Evolutionary conservation across 2,113 vertebrate genomes (phyloP), one percentile per base, ranked within the genome.

Genomic region (Indri indri): DNA sequence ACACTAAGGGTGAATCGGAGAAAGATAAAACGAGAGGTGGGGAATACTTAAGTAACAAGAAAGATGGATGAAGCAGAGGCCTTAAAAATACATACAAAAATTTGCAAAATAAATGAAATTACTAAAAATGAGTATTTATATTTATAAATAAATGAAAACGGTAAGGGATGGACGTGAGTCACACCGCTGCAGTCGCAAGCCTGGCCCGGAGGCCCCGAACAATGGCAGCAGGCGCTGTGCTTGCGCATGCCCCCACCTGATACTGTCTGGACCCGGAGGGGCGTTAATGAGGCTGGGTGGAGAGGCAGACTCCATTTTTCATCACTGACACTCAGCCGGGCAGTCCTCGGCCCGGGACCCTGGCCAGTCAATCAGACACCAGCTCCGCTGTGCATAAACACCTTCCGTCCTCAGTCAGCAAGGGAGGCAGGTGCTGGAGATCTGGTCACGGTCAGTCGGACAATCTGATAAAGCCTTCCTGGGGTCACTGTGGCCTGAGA

Each of bases 381-480:
- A 16, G 91, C 94, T 96, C 65, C 20, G 76, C 88, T 77, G 79
- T 61, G 57, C 47, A 70, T 83, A 97, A 97, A 96, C 95, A 98
- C 96, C 96, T 97, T 96, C 96, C 79, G 14, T 57, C 91, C 77
- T 93, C 93, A 90, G 66, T 97, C 96, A 85, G 95, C 80, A 18
- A 88, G 84, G 82, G 96, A 94, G 96, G 96, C 98, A 98, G 98
- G 98, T 98, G 98, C 95, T 94, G 71, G 88, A 34, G 96, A 92
- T 85, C 92, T 95, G 96, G 95, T 97, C 97, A 98, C 90, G 85
- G 97, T 96, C 97, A 97, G 96, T 52, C 97, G 97, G 96, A 80
- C 97, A 97, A 96, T 97, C 97, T 98, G 98, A 98, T 98, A 97
- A 97, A 97, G 97, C 96, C 81, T 98, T 98, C 90, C 96, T 73